Conservation (phyloP, 2,113 vertebrate genomes). For the Scomber scombrus region DNA sequence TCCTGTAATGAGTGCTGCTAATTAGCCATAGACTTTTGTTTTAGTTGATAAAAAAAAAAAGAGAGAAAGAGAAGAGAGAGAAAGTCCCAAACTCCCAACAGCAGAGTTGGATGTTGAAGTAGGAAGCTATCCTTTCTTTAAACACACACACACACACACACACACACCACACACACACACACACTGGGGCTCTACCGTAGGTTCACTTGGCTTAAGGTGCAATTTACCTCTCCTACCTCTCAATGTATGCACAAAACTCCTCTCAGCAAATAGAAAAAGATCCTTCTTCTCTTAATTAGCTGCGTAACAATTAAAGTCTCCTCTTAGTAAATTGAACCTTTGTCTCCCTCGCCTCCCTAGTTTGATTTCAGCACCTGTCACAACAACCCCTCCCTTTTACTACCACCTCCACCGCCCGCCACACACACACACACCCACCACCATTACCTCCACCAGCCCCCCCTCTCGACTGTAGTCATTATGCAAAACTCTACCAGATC, state of each 20-base stretch:
- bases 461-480: conserved; percentile 91
- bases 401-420: conserved; percentile 63
- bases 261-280: conserved; percentile 94
- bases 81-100: conserved; percentile 94
- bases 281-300: conserved; percentile 99
- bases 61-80: no score
- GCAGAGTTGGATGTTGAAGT: conserved; percentile 89
- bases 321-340: conserved; percentile 99
- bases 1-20: conserved; percentile 98
- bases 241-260: conserved; percentile 93
- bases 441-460: conserved; percentile 55
- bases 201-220: conserved; percentile 92
- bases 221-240: conserved; percentile 95
- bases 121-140: conserved; percentile 87
- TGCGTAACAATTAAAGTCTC: conserved; percentile 99
- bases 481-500: conserved; percentile 97
- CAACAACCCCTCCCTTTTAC: conserved; percentile 90
- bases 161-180: conserved; percentile 10
- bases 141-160: conserved; percentile 24
- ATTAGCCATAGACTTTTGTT: conserved; percentile 99
- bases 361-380: conserved; percentile 99
- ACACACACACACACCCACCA: conserved; percentile 58
- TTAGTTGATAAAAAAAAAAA: conserved; percentile 85
- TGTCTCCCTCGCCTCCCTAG: conserved; percentile 95
- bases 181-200: conserved; percentile 28